phyloP scores from a whole-genome alignment of 64 coral and sea anemone genomes.

The Montipora capricornis region DNA sequence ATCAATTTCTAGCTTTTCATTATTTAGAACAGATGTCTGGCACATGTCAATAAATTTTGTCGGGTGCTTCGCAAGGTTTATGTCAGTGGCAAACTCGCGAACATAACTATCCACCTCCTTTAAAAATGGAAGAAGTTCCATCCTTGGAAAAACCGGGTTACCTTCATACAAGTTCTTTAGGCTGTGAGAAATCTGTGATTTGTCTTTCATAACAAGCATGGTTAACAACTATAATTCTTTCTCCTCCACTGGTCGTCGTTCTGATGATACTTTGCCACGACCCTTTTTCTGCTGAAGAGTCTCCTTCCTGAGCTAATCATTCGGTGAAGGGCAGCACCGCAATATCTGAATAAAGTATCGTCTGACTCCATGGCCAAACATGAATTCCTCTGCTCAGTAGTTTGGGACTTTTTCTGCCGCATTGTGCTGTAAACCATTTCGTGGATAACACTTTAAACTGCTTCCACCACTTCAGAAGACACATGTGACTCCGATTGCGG shows the following conservation, averaged over 20 bases:
- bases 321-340: constrained; percentile 6
- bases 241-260: not conserved
- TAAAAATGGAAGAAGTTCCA: not conserved
- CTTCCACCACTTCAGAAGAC: not conserved
- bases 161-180: constrained; percentile 36
- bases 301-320: constrained; percentile 43
- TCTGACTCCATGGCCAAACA: not conserved
- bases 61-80: constrained; percentile 10
- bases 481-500: not conserved
- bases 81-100: not conserved
- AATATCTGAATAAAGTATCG: constrained; percentile 30
- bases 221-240: not conserved
- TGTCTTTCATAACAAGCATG: constrained; percentile 1
- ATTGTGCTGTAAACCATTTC: constrained; percentile 23
- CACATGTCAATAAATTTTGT: constrained; percentile 57
- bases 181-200: not conserved
- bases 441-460: constrained; percentile 15
- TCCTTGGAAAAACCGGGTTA: constrained; percentile 36
- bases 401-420: not conserved
- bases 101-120: constrained; percentile 24
- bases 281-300: constrained; percentile 32
- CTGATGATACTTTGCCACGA: not conserved
- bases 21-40: constrained; percentile 30
- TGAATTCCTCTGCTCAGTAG: not conserved
- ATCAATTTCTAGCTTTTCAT: constrained; percentile 18